phyloP scores from a whole-genome alignment of 2,113 vertebrate species.

The Onychorhynchus coronatus region DNA sequence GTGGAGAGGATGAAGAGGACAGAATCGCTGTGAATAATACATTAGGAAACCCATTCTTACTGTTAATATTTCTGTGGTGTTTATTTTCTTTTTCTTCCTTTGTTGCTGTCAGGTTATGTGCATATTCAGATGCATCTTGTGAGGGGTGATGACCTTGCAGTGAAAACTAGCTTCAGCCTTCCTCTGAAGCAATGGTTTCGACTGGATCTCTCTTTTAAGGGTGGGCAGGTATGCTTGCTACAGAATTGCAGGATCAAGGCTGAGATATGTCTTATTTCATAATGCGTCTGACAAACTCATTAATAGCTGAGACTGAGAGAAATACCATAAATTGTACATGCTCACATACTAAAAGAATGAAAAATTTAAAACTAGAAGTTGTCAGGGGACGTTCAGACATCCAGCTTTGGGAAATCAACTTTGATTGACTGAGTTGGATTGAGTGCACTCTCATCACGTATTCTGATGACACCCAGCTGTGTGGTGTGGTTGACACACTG shows the following conservation, averaged over 20 bases:
- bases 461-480: not conserved
- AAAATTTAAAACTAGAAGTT: not conserved
- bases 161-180: slow-evolving; percentile 72
- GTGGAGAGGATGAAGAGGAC: not conserved
- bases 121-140: slow-evolving; percentile 84
- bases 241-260: not conserved
- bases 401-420: not conserved
- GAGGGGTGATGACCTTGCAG: slow-evolving; percentile 80
- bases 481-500: not conserved
- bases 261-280: not conserved
- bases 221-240: slow-evolving; percentile 76
- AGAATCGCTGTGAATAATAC: not conserved
- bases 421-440: not conserved
- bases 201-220: slow-evolving; percentile 81
- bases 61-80: not conserved
- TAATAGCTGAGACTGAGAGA: not conserved
- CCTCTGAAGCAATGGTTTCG: slow-evolving; percentile 86
- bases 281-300: not conserved
- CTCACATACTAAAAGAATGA: not conserved
- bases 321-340: not conserved
- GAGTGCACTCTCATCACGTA: not conserved
- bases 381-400: not conserved
- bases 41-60: not conserved
- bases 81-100: not conserved
- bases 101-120: slow-evolving; percentile 73